Evolutionary conservation across 2,797 vertebrate species (phyloP), one percentile per base, ranked within the genome.

Genomic region (Lutjanus campechanus): DNA sequence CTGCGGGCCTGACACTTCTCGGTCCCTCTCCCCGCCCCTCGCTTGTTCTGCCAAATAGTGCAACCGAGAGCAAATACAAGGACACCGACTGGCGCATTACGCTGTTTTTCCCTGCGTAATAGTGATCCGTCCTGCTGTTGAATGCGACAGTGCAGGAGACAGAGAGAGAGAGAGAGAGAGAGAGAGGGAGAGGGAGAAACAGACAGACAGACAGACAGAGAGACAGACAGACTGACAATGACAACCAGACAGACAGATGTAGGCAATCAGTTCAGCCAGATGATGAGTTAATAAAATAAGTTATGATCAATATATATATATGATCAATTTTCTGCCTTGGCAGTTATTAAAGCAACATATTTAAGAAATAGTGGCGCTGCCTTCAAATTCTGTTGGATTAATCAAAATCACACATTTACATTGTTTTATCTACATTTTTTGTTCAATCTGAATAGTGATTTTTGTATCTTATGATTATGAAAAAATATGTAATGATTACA

Each of bases 11-110:
- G 67, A 79, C 69, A 44, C 70, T 68, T 56, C 63, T 66, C 61
- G 13, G 55, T 29, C 46, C 50, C 54, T 62, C 82, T 90, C 89
- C 86, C 93, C 93, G 83, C 92, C 93, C 91, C 89, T 91, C 72
- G 66, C 67, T 36, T 22, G 41, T 36, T 49, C 65, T 91, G 93
- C 93, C 91, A 95, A 85, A 96, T 93, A 95, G 72, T 93, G 95
- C 85, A 86, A 90, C 91, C 20, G 49, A 15, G 53, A 79, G 60
- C 69, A 74, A 79, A 66, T 53, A 58, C 60, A 83, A 25, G 49
- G 81, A 76, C 82, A 66, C 79, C 72, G 82, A 72, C 68, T 84
- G 79, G 79, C 75, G 89, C 91, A 93, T 81, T 89, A 92, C 85
- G 85, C 83, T 86, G 70, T 76, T 61, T 73, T 81, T 82, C 85